These are phyloP conservation scores for Ceramica pisi DNA, from an alignment of 2,888 invertebrate species.

Conservation along the genomic window DNA sequence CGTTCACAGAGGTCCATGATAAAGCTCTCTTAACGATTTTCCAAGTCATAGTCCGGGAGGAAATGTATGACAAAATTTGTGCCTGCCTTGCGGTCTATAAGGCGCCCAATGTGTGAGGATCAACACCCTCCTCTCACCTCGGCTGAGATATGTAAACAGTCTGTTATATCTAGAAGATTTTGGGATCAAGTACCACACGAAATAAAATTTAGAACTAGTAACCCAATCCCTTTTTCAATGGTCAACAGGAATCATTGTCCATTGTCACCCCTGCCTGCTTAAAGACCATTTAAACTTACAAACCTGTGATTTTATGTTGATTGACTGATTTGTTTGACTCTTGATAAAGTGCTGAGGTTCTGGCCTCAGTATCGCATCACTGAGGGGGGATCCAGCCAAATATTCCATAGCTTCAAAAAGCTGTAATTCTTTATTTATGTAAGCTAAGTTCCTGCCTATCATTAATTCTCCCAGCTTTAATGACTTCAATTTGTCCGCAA, in stretches of 20 bases:
- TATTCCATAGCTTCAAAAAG: conserved; percentile 92
- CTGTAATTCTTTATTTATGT: conserved; percentile 88
- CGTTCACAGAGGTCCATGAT: too few relatives aligned
- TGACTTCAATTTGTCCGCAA: conserved; percentile 79
- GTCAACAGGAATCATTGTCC: not conserved
- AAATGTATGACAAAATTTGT: too few relatives aligned
- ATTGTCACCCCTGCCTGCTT: not conserved
- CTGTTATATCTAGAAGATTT: not conserved
- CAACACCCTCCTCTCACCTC: too few relatives aligned
- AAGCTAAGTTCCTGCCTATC: conserved; percentile 75
- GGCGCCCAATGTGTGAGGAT: too few relatives aligned
- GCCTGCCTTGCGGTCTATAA: too few relatives aligned
- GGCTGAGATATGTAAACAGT: not conserved
- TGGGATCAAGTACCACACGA: not conserved
- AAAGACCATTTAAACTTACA: conserved; percentile 38
- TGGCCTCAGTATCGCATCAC: conserved; percentile 91
- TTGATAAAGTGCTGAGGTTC: conserved; percentile 82
- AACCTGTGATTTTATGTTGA: conserved; percentile 78
- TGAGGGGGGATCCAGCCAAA: conserved; percentile 91
- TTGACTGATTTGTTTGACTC: conserved; percentile 51
- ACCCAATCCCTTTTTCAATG: not conserved
- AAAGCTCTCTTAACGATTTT: too few relatives aligned
- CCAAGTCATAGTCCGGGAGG: too few relatives aligned
- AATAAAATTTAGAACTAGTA: not conserved
- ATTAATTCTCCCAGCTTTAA: conserved; percentile 80